These are phyloP conservation scores for Drosophila mayaguana DNA, from an alignment of 2,888 invertebrate genomes.

Conservation along the genomic window DNA sequence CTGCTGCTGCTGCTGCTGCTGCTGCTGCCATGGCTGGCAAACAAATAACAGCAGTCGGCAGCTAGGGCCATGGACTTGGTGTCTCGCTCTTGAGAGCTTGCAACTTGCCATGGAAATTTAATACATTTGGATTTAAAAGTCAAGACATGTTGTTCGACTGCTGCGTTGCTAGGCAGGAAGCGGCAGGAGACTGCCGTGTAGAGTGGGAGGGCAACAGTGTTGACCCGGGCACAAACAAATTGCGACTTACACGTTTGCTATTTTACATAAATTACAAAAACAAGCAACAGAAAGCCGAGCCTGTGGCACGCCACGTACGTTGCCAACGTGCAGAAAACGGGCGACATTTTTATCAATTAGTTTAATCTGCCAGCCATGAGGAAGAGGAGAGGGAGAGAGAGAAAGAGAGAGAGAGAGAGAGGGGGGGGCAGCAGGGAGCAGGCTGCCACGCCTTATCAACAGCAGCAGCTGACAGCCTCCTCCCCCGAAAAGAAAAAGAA, in stretches of 20 bases:
- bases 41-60: slow-evolving; percentile 41
- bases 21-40: slow-evolving; percentile 32
- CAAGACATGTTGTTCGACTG: slow-evolving; percentile 69
- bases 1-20: background rate
- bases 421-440: background rate
- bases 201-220: slow-evolving; percentile 15
- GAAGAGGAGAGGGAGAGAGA: background rate
- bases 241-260: slow-evolving; percentile 79
- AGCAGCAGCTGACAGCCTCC: slow-evolving; percentile 66
- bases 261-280: slow-evolving; percentile 77
- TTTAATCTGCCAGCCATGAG: slow-evolving; percentile 63
- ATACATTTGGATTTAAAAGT: slow-evolving; percentile 80
- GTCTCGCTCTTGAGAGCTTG: slow-evolving; percentile 60
- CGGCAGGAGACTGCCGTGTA: background rate
- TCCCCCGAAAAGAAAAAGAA: background rate
- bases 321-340: slow-evolving; percentile 66
- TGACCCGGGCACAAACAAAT: slow-evolving; percentile 73
- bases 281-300: slow-evolving; percentile 44
- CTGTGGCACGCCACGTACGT: slow-evolving; percentile 61
- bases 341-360: slow-evolving; percentile 81
- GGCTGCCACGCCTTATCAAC: slow-evolving; percentile 42
- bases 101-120: slow-evolving; percentile 72
- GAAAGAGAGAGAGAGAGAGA: background rate
- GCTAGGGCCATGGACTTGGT: slow-evolving; percentile 31
- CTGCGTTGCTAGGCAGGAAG: slow-evolving; percentile 61